phyloP scores from a whole-genome alignment of 2,888 invertebrate genomes.

The Mythimna impura region DNA sequence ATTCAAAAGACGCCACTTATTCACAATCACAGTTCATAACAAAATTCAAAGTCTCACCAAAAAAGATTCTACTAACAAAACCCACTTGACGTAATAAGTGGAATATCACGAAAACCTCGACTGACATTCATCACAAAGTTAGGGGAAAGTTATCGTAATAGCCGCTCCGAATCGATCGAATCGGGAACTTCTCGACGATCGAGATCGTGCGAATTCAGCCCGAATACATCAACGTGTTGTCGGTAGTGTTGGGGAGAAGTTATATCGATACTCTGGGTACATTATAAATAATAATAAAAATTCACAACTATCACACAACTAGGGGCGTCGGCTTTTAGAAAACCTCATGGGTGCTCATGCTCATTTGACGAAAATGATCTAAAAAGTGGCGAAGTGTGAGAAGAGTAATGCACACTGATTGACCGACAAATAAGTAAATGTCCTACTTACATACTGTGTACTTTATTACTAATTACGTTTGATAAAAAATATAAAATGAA shows the following conservation, averaged over 20 bases:
- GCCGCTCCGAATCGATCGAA: constrained; percentile 29
- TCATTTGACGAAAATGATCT: no score
- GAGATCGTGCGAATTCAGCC: constrained; percentile 34
- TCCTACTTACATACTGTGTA: no score
- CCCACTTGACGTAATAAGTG: constrained; percentile 22
- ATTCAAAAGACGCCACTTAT: neutral
- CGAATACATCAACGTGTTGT: constrained; percentile 24
- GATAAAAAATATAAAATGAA: no score
- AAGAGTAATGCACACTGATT: no score
- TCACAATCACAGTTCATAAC: constrained; percentile 1
- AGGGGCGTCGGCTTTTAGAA: no score
- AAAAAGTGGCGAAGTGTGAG: no score
- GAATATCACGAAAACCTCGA: constrained; percentile 6
- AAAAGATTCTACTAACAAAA: constrained; percentile 16
- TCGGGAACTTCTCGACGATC: constrained; percentile 21
- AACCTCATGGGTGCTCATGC: no score
- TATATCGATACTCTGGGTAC: neutral
- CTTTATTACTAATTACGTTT: no score
- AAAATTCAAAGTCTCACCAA: neutral
- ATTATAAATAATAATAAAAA: no score
- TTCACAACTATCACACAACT: no score
- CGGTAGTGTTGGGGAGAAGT: neutral
- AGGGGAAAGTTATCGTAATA: constrained; percentile 10
- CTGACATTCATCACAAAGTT: constrained; percentile 27
- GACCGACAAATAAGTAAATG: no score